phyloP scores from a whole-genome alignment of 2,888 invertebrate species.

The Drosophila formosana region DNA sequence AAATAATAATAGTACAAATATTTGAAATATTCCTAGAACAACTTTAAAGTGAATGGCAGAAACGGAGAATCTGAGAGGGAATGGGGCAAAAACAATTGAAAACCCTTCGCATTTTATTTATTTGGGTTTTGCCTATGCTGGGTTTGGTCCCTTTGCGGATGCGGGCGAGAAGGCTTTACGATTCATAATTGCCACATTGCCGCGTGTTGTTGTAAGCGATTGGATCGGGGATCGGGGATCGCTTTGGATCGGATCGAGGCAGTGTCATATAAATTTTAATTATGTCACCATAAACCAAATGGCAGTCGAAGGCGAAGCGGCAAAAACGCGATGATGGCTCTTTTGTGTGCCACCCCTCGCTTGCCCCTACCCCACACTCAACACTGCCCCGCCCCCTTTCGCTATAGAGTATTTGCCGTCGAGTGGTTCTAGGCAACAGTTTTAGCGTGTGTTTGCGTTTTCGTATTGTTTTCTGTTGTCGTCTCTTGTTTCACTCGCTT shows the following conservation, averaged over 20 bases:
- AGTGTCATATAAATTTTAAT: constrained; percentile 77
- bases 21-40: too few relatives aligned
- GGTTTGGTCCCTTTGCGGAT: constrained; percentile 23
- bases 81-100: not conserved
- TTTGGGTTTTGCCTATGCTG: constrained; percentile 6
- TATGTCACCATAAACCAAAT: constrained; percentile 78
- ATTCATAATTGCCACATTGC: constrained; percentile 50
- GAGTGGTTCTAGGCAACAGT: constrained; percentile 37
- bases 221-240: not conserved
- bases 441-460: constrained; percentile 53
- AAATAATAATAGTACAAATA: too few relatives aligned
- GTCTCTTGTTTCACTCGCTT: constrained; percentile 51
- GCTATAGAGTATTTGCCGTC: not conserved
- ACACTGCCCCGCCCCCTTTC: not conserved
- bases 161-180: constrained; percentile 48
- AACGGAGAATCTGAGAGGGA: not conserved
- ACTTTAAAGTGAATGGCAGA: not conserved
- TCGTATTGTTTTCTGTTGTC: constrained; percentile 34
- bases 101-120: constrained; percentile 4
- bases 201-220: constrained; percentile 42
- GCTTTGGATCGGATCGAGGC: constrained; percentile 12
- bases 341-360: not conserved
- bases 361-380: not conserved
- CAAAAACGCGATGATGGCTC: constrained; percentile 22
- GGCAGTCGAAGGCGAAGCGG: constrained; percentile 36